These are phyloP conservation scores for Meda fulgida DNA, from an alignment of 2,797 vertebrate species.

Conservation along the genomic window DNA sequence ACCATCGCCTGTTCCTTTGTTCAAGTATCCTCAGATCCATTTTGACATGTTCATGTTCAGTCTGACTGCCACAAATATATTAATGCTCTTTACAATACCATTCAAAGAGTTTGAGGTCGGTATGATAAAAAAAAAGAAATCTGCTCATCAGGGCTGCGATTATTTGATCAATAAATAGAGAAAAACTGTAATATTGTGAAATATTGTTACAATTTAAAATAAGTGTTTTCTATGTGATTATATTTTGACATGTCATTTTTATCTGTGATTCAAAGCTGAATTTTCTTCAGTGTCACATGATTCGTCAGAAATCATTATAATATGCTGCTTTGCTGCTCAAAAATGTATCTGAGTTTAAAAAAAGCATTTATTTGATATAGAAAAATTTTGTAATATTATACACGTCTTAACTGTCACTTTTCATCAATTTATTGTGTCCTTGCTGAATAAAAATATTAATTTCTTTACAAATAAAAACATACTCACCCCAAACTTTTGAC, in stretches of 20 bases:
- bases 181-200: neutral
- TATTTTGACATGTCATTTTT: neutral
- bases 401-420: neutral
- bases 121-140: neutral
- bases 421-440: neutral
- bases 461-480: neutral
- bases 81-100: neutral
- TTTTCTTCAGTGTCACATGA: neutral
- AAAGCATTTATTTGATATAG: neutral
- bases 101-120: neutral
- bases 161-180: neutral
- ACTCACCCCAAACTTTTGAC: neutral
- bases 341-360: neutral
- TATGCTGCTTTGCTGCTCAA: neutral
- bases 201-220: neutral
- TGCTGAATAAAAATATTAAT: neutral
- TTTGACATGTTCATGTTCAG: neutral
- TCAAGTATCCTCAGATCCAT: conserved; percentile 78
- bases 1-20: conserved; percentile 97
- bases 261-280: too few species aligned
- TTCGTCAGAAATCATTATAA: neutral
- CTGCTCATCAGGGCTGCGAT: neutral
- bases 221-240: neutral
- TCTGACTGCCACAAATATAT: neutral
- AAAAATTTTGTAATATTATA: neutral